phyloP scores from a whole-genome alignment of 2,113 vertebrate genomes.

The Tretioscincus oriximinensis region DNA sequence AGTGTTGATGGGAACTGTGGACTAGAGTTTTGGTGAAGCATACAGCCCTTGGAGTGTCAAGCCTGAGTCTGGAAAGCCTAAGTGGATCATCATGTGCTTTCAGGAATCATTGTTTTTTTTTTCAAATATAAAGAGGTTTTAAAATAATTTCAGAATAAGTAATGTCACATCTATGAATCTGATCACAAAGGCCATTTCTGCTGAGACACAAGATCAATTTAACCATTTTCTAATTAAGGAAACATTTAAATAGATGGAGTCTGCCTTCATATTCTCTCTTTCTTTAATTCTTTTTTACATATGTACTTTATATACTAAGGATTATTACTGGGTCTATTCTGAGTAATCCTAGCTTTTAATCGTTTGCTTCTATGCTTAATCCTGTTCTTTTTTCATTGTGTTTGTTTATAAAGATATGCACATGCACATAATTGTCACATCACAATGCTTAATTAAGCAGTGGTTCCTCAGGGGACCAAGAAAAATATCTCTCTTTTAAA shows the following conservation, averaged over 20 bases:
- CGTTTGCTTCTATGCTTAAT: neutral
- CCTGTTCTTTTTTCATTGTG: neutral
- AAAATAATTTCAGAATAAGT: conserved; percentile 36
- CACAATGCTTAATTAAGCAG: neutral
- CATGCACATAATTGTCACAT: neutral
- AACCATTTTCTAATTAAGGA: neutral
- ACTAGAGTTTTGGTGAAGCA: conserved; percentile 11
- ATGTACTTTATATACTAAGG: neutral
- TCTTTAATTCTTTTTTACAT: no score
- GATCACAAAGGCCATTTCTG: neutral
- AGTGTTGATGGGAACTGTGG: neutral
- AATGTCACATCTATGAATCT: neutral
- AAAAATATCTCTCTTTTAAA: neutral
- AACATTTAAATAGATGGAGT: neutral
- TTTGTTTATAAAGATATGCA: neutral
- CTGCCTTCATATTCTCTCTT: neutral
- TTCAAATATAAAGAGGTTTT: conserved; percentile 28
- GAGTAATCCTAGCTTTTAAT: neutral
- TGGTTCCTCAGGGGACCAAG: neutral
- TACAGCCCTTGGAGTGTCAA: conserved; percentile 31
- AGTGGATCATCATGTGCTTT: conserved; percentile 4
- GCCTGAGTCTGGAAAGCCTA: conserved; percentile 26
- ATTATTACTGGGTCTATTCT: neutral
- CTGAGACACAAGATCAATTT: neutral
- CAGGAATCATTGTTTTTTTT: neutral